Conservation (phyloP, 2,888 invertebrate species). For the Pyrrhia umbra region DNA sequence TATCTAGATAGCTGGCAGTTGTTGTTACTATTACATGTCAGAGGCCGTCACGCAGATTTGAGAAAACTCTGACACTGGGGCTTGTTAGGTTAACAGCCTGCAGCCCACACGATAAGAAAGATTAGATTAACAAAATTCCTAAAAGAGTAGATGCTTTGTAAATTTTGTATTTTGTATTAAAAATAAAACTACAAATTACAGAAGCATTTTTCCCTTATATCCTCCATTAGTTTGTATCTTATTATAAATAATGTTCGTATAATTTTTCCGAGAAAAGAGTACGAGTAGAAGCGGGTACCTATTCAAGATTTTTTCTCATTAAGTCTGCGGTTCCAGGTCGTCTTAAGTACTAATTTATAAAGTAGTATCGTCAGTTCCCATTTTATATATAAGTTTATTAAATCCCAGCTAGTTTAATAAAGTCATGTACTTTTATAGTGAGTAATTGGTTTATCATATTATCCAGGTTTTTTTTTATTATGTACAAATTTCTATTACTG, state of each 20-base stretch:
- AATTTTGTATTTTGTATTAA: too few relatives aligned
- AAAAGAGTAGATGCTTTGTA: too few relatives aligned
- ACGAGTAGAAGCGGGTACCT: neutral
- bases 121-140: too few relatives aligned
- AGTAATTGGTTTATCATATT: neutral
- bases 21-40: too few relatives aligned
- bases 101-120: too few relatives aligned
- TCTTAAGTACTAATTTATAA: constrained; percentile 16
- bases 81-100: too few relatives aligned
- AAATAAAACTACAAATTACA: neutral
- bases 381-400: neutral
- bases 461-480: too few relatives aligned
- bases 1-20: too few relatives aligned
- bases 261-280: constrained; percentile 36
- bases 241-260: constrained; percentile 25
- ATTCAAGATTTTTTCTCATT: constrained; percentile 38
- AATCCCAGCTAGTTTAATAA: constrained; percentile 1
- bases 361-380: constrained; percentile 13
- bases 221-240: constrained; percentile 15
- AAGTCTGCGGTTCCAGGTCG: constrained; percentile 18
- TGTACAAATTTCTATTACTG: too few relatives aligned
- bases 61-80: too few relatives aligned
- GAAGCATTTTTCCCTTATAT: neutral
- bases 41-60: too few relatives aligned
- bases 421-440: neutral